Base-by-base conservation (phyloP, 2,888 invertebrate genomes). In the Idaea aversata region DNA sequence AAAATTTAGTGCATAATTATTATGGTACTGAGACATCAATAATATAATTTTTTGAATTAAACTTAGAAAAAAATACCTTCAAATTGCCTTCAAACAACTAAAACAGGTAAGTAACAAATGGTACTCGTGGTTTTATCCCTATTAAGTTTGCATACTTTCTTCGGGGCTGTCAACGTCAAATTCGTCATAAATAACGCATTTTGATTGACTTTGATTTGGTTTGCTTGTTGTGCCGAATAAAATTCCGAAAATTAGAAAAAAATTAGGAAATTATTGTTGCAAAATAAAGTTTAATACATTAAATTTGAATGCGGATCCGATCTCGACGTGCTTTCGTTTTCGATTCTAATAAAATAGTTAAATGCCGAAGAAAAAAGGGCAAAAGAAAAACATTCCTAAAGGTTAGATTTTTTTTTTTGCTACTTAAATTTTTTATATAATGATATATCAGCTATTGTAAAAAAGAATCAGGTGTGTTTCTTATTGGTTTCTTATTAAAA, bases 331-430 rank as follows among this genome's bases (percentile, higher is more conserved):
- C 66, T 60, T 65, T 35, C 63, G 13, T 65, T 35, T 35, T 63
- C 16, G 64, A 57, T 66, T 63, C 59, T 68, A 61, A 34, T 66
- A 73, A 70, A 62, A 58, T 61, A n/a, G 16, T 58, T 71, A 74
- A 76, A 85, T 86, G 86, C 78, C 85, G 65, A 86, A 84, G 78
- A 86, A 84, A 75, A 86, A 85, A 67, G 76, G 75, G 15, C 77
- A 77, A 65, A 82, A 80, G 68, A 80, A 79, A 69, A 76, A 74
- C 59, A 69, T 75, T 16, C 76, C 70, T 65, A 73, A 72, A 78
- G 84, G 85, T 84, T 74, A 72, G 25, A 64, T 38, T 34, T 13
- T 25, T 36, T 58, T 35, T 62, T 62, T 58, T 7, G 3, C 25
- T 25, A 25, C 47, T 47, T 47, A 36, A 36, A 7, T 47, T 13